These are phyloP conservation scores for Stichodactyla helianthus DNA, from an alignment of 64 coral and sea anemone genomes.

Conservation along the genomic window DNA sequence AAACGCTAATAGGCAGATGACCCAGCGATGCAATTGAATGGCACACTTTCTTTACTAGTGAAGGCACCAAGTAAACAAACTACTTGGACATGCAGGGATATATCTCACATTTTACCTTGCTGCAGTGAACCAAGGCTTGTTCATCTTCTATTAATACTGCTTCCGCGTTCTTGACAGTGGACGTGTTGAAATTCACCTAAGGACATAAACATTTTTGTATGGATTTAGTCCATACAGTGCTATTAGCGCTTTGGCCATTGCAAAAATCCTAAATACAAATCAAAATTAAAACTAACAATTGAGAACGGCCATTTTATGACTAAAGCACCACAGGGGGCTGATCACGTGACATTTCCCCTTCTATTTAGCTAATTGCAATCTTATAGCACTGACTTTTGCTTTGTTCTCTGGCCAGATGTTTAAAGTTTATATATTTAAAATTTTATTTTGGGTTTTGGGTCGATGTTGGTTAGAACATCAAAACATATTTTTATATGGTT, in stretches of 20 bases:
- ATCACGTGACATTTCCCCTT: background rate
- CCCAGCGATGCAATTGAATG: background rate
- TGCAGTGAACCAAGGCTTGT: conserved; percentile 75
- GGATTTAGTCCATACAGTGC: background rate
- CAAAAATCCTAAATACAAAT: background rate
- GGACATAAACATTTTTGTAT: background rate
- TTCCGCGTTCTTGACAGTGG: conserved; percentile 26
- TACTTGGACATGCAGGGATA: background rate
- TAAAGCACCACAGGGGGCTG: background rate
- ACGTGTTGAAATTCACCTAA: conserved; percentile 51
- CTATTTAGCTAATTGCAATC: too few relatives aligned
- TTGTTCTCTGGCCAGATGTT: too few relatives aligned
- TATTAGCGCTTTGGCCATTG: background rate
- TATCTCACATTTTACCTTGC: conserved; percentile 46
- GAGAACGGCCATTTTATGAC: background rate
- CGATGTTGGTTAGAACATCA: too few relatives aligned
- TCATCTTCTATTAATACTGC: conserved; percentile 93
- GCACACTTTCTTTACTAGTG: background rate
- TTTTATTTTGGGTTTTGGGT: too few relatives aligned
- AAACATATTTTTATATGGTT: too few relatives aligned
- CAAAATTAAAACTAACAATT: background rate
- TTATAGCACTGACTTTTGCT: too few relatives aligned
- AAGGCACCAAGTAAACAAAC: background rate
- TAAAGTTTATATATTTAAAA: too few relatives aligned
- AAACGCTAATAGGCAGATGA: background rate